A percentile compares a stretch with the other conserved stretches of the same genome.
Conservation (phyloP, 2,888 invertebrate species). For the Fragum whitleyi region DNA sequence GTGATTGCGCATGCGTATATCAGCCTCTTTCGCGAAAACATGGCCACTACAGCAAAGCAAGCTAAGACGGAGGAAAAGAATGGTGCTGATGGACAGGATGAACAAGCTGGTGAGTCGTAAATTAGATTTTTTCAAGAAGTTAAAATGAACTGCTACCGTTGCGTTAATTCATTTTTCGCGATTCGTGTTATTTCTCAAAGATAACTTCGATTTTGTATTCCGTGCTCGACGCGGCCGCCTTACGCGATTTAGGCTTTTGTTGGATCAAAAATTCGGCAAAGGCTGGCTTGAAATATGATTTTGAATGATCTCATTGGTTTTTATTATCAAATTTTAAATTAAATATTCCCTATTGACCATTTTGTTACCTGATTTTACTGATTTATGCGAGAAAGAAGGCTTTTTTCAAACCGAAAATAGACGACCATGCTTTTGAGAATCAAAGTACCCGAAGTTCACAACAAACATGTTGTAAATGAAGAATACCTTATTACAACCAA, state of each 20-base stretch:
- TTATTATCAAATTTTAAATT: too few species aligned
- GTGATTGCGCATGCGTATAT: conserved; percentile 68
- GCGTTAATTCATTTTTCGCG: not conserved
- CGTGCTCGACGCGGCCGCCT: conserved; percentile 53
- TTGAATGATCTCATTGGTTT: too few species aligned
- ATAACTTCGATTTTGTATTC: conserved; percentile 4
- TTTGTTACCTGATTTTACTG: not conserved
- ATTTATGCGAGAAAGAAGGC: not conserved
- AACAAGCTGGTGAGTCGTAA: conserved; percentile 80
- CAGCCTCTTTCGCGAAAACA: conserved; percentile 77
- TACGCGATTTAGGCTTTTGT: conserved; percentile 54
- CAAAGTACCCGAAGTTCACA: conserved; percentile 6
- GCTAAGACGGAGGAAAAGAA: conserved; percentile 83
- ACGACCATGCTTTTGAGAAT: conserved; percentile 22
- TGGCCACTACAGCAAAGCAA: conserved; percentile 84
- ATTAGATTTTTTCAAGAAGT: not conserved
- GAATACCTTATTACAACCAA: too few species aligned
- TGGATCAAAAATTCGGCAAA: not conserved
- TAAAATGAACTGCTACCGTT: not conserved
- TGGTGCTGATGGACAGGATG: conserved; percentile 83
- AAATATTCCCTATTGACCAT: too few species aligned
- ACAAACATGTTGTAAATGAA: too few species aligned
- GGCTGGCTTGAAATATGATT: too few species aligned
- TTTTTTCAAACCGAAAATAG: conserved; percentile 22
- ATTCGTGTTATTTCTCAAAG: not conserved